A percentile compares a stretch with the other conserved stretches of the same genome.
Evolutionary conservation across 2,888 invertebrate species (phyloP).

Genomic region (Epistrophe eligans): DNA sequence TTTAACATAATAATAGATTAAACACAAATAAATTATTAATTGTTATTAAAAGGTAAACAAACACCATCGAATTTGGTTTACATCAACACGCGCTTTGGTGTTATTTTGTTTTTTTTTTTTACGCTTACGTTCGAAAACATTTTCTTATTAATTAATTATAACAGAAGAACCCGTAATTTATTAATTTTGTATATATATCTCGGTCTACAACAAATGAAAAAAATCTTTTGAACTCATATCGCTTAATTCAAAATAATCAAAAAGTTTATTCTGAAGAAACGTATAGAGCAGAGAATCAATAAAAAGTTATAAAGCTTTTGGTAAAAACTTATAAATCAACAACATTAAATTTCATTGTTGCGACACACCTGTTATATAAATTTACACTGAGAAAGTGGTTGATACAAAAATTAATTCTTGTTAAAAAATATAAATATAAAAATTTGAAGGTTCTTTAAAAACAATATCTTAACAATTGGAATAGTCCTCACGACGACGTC

Average conservation of each 20-base stretch:
- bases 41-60: slow-evolving; percentile 55
- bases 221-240: neutral
- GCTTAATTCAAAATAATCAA: slow-evolving; percentile 63
- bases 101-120: neutral
- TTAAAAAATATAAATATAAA: slow-evolving; percentile 38
- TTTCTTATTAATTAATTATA: slow-evolving; percentile 10
- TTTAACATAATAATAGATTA: slow-evolving; percentile 49
- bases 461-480: slow-evolving; percentile 29
- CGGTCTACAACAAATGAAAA: neutral
- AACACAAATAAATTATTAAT: slow-evolving; percentile 70
- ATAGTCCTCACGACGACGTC: slow-evolving; percentile 18
- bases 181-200: slow-evolving; percentile 21
- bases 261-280: slow-evolving; percentile 62
- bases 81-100: slow-evolving; percentile 4
- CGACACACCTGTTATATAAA: slow-evolving; percentile 25
- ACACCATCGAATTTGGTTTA: slow-evolving; percentile 35
- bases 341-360: slow-evolving; percentile 60
- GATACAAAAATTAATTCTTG: slow-evolving; percentile 9
- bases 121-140: slow-evolving; percentile 26
- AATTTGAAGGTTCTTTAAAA: slow-evolving; percentile 4
- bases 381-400: neutral
- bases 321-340: slow-evolving; percentile 34
- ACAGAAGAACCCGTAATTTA: slow-evolving; percentile 44
- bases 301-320: slow-evolving; percentile 21
- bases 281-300: neutral